Base-by-base conservation (phyloP, 92 coral and sea anemone species). In the Palythoa grandis region DNA sequence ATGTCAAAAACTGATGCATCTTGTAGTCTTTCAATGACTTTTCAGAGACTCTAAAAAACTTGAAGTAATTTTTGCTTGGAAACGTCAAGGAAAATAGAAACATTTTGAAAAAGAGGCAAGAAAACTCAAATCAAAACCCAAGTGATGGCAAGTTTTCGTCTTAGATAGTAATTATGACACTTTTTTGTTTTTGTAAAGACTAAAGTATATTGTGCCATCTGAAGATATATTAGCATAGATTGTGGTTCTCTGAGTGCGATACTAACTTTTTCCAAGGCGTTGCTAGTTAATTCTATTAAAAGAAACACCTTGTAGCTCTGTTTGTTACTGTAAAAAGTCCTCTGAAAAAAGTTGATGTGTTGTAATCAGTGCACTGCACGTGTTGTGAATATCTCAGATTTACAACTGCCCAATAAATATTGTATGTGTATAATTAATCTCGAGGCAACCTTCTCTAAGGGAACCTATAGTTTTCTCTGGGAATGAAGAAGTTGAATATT, bases 401-500 rank as follows among this genome's bases (percentile, higher is more conserved):
- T 66, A 4, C 72, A 80, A 65, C 50, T 3, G 14, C 74, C 39
- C 7, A 61, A 65, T 38, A 63, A 79, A 66, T 22, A 47, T 50
- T 7, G 74, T 66, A 66, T 66, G 25, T 80, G 35, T 29, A 52
- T 67, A 80, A 80, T 66, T 65, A 65, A 80, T 63, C 85, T 52
- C 48, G 37, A 66, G 7, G 23, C 23, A 80, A 40, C 58, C 75
- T 54, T 53, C 67, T n/a, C 85, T 63, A 80, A 43, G 85, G 74
- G 20, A 80, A 65, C 85, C 56, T 15, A 11, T 23, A 47, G 37
- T 80, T 66, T 66, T 57, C 22, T 17, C 52, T 80, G 19, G 74
- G 85, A 80, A 80, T 67, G 85, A 80, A 80, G 66, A 37, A 52
- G 63, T 17, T 63, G 73, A 24, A 79, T 63, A 22, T 29, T 25